These are phyloP conservation scores for Pomatorhinus ruficollis DNA, from an alignment of 2,113 vertebrate genomes.

Conservation along the genomic window DNA sequence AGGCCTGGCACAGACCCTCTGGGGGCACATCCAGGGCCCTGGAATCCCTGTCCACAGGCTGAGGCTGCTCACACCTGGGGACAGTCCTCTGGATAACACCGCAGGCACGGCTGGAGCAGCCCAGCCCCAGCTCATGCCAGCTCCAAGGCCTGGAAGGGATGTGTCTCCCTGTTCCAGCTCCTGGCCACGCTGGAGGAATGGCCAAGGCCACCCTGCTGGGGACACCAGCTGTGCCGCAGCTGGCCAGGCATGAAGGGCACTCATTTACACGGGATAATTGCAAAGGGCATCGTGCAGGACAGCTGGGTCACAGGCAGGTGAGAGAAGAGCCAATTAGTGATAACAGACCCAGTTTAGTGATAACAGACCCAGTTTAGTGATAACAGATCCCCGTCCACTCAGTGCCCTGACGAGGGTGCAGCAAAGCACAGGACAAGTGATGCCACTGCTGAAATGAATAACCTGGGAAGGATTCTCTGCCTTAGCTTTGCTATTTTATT, in stretches of 20 bases:
- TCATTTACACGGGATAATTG: rapidly evolving
- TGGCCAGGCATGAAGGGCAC: background rate
- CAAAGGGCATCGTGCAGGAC: background rate
- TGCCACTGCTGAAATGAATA: background rate
- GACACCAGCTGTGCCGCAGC: background rate
- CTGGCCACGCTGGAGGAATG: rapidly evolving
- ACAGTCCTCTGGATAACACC: background rate
- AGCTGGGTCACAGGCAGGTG: background rate
- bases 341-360: background rate
- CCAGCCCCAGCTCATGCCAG: background rate
- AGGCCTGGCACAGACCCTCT: background rate
- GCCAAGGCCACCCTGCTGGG: background rate
- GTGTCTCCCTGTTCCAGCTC: background rate
- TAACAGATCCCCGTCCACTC: background rate
- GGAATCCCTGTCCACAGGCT: background rate
- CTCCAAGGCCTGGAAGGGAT: background rate
- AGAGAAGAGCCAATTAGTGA: background rate
- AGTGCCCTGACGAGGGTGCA: rapidly evolving
- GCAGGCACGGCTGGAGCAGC: rapidly evolving
- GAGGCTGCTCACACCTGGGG: background rate
- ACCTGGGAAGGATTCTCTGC: background rate
- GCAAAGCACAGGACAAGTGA: background rate
- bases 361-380: background rate
- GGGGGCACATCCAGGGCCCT: background rate
- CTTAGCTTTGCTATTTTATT: background rate